Evolutionary conservation across 1,140 invertebrate species (phyloP).

Genomic region (Hydropsyche tenuis): DNA sequence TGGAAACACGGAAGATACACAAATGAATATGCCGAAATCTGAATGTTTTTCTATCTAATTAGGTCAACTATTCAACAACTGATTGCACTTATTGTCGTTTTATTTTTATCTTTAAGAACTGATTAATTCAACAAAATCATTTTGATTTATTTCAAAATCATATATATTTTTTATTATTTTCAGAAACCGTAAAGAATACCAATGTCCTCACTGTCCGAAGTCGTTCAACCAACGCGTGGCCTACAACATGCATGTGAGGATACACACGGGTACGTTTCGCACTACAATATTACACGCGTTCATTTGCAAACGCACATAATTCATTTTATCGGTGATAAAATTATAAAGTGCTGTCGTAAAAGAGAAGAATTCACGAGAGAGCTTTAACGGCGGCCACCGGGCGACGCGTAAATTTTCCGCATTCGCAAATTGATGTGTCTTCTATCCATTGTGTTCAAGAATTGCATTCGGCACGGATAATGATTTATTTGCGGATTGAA

Average conservation of each 20-base stretch:
- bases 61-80: too few species aligned
- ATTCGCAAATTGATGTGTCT: background rate
- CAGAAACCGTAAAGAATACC: slow-evolving; percentile 76
- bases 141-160: too few species aligned
- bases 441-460: background rate
- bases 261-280: slow-evolving; percentile 69
- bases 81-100: too few species aligned
- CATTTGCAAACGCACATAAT: background rate
- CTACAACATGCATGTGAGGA: slow-evolving; percentile 82
- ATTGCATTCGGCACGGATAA: too few species aligned
- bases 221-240: slow-evolving; percentile 82
- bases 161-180: slow-evolving; percentile 40
- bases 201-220: slow-evolving; percentile 75
- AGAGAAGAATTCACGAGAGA: background rate
- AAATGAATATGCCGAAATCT: too few species aligned
- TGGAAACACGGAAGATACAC: too few species aligned
- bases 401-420: background rate
- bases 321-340: background rate
- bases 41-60: too few species aligned
- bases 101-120: too few species aligned
- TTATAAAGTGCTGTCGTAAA: background rate
- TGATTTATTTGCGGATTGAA: too few species aligned
- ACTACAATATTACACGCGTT: too few species aligned
- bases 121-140: too few species aligned
- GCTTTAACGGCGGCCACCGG: background rate